Percentiles rank a stretch among this genome's conserved stretches.
Conservation (phyloP, 2,113 vertebrate species). For the Lamprotornis superbus region DNA sequence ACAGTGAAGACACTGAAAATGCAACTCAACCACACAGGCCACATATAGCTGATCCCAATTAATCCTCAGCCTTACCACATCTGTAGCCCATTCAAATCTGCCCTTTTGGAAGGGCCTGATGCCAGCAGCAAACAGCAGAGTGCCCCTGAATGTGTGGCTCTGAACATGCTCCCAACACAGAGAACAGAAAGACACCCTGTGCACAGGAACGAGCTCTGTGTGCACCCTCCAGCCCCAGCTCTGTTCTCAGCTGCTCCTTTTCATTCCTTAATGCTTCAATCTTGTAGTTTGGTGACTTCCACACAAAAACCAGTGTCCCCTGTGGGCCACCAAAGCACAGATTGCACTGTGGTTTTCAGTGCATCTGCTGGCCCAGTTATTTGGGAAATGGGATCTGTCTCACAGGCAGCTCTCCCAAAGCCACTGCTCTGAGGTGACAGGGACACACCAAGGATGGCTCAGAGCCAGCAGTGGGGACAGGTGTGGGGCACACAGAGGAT, state of each 20-base stretch:
- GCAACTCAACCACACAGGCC: not conserved
- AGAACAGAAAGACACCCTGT: not conserved
- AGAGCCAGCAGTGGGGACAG: not conserved
- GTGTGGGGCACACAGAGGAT: not conserved
- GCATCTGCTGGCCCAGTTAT: not conserved
- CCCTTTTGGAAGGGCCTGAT: not conserved
- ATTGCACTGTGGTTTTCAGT: not conserved
- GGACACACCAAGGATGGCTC: fast-evolving
- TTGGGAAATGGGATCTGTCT: fast-evolving
- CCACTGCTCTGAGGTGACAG: fast-evolving
- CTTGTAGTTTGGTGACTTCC: not conserved
- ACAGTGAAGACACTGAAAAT: not conserved
- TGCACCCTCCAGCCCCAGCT: not conserved
- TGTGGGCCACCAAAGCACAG: not conserved
- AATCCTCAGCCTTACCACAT: not conserved
- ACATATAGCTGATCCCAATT: not conserved
- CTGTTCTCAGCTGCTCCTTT: not conserved
- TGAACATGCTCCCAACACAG: not conserved
- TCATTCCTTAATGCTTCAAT: not conserved
- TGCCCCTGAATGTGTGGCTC: not conserved
- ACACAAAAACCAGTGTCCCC: not conserved
- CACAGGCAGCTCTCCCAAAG: not conserved
- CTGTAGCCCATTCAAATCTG: not conserved
- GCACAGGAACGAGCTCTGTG: fast-evolving
- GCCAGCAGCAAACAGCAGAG: not conserved